A percentile compares a stretch with the other conserved stretches of the same genome.
Conservation (phyloP, 2,797 vertebrate genomes). For the Thunnus albacares region DNA sequence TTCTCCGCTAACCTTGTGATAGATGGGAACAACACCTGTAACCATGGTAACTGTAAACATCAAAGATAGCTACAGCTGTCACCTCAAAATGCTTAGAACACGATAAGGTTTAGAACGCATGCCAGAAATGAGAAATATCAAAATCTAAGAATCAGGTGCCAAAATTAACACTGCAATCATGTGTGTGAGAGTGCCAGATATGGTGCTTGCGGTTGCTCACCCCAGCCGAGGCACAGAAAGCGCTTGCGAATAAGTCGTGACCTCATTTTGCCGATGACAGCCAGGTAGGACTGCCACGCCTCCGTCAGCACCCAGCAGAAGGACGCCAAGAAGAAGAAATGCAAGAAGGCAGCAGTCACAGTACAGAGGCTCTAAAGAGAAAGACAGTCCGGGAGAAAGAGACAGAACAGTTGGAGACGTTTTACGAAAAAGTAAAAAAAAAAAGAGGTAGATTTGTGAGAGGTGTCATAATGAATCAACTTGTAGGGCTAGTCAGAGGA, state of each 20-base stretch:
- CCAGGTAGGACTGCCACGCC: conserved; percentile 99
- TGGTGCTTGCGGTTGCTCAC: conserved; percentile 81
- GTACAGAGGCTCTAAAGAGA: conserved; percentile 92
- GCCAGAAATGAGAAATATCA: background rate
- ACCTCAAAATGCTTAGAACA: too few species aligned
- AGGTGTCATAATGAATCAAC: conserved; percentile 39
- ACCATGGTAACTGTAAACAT: too few species aligned
- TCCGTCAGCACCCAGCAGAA: conserved; percentile 99
- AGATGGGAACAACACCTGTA: too few species aligned
- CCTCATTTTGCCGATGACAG: conserved; percentile 97
- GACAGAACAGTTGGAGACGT: background rate
- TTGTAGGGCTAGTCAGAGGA: conserved; percentile 26
- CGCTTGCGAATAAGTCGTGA: conserved; percentile 98
- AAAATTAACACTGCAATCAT: background rate
- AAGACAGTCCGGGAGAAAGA: conserved; percentile 5
- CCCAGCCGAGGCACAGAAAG: conserved; percentile 99
- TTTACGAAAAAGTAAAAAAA: conserved; percentile 1
- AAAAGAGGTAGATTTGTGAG: conserved; percentile 10
- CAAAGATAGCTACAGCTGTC: too few species aligned
- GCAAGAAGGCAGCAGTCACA: conserved; percentile 97
- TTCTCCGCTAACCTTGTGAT: too few species aligned
- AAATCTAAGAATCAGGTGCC: background rate
- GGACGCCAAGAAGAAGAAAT: conserved; percentile 99
- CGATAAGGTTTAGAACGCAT: too few species aligned
- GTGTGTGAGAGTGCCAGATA: background rate